Evolutionary conservation across 2,797 vertebrate species (phyloP).

Genomic region (Schizopygopsis pylzovi): DNA sequence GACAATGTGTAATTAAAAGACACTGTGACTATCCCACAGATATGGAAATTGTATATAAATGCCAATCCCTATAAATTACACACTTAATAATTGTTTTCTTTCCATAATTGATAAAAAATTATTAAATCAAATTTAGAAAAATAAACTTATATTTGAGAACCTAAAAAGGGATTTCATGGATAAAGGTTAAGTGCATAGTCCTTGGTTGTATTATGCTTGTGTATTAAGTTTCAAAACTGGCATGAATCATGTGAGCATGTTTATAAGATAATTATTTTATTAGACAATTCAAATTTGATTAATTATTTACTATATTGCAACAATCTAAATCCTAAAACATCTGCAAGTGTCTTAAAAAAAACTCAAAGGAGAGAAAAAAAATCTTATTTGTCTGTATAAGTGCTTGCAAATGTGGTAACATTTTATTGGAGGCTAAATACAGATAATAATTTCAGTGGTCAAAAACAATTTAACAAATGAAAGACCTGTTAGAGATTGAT

Average conservation of each 20-base stretch:
- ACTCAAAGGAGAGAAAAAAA: slow-evolving; percentile 54
- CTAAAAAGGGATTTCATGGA: background rate
- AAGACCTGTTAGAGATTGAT: slow-evolving; percentile 75
- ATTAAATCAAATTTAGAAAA: background rate
- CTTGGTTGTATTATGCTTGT: background rate
- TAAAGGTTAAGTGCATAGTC: background rate
- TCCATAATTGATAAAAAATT: no score
- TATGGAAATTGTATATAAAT: background rate
- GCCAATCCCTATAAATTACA: background rate
- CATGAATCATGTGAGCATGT: background rate
- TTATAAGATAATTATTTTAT: background rate
- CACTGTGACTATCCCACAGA: background rate
- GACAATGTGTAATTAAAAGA: background rate
- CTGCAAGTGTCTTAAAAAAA: slow-evolving; percentile 11
- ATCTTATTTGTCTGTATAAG: slow-evolving; percentile 53
- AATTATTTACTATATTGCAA: background rate
- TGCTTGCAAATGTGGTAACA: slow-evolving; percentile 66
- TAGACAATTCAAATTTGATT: background rate
- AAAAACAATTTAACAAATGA: slow-evolving; percentile 75
- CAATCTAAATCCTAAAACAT: background rate
- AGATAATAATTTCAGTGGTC: slow-evolving; percentile 76
- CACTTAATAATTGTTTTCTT: background rate
- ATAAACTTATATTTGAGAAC: background rate
- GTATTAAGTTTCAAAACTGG: background rate
- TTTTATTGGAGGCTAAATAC: slow-evolving; percentile 73